phyloP scores from a whole-genome alignment of 2,888 invertebrate species.

The Lysandra bellargus region DNA sequence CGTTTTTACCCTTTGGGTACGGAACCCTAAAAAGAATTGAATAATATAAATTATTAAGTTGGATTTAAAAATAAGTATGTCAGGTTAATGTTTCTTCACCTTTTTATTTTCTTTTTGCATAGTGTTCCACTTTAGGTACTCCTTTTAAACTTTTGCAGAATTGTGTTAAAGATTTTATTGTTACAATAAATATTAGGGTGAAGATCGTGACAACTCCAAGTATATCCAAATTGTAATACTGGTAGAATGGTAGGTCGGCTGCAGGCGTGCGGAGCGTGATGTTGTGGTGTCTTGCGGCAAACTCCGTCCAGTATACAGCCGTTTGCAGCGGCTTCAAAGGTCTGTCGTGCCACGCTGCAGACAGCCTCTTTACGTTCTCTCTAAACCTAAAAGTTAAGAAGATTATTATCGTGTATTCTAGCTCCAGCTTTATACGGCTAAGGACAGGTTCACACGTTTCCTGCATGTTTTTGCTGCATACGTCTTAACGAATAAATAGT shows the following conservation, averaged over 20 bases:
- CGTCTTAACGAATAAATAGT: no score
- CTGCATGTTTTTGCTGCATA: no score
- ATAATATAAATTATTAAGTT: no score
- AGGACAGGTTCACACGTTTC: no score
- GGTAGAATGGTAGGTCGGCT: constrained; percentile 77
- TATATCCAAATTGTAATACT: constrained; percentile 67
- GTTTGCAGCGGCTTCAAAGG: constrained; percentile 80
- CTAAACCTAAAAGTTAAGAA: constrained; percentile 57
- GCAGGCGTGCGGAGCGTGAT: constrained; percentile 72
- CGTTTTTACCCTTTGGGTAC: no score
- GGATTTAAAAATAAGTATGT: no score
- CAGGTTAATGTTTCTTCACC: background rate
- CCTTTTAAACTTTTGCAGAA: background rate
- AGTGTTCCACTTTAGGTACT: background rate
- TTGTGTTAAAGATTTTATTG: background rate
- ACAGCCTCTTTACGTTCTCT: constrained; percentile 68
- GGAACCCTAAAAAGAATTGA: no score
- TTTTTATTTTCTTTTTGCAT: background rate
- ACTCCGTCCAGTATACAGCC: constrained; percentile 84
- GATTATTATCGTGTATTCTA: background rate
- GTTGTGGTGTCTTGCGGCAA: constrained; percentile 77
- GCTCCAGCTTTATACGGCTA: background rate
- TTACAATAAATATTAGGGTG: background rate
- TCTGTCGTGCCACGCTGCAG: constrained; percentile 80
- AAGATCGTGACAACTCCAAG: background rate